A percentile compares a stretch with the other conserved stretches of the same genome.
These are phyloP conservation scores for Myathropa florea DNA, from an alignment of 2,888 invertebrate species.

Conservation along the genomic window DNA sequence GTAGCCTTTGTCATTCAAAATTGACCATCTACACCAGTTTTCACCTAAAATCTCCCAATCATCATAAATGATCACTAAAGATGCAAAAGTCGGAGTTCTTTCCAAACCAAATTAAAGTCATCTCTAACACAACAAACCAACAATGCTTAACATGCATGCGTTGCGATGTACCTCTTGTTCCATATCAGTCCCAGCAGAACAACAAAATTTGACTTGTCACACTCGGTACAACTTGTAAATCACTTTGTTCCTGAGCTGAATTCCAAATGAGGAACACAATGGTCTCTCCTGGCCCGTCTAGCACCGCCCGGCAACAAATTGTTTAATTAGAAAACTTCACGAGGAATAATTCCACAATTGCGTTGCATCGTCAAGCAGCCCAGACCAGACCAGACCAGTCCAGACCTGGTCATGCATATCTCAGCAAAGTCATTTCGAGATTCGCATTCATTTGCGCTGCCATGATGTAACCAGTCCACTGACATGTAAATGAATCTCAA, in stretches of 20 bases:
- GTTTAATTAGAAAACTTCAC: background rate
- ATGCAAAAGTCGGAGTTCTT: background rate
- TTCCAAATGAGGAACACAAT: background rate
- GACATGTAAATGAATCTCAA: background rate
- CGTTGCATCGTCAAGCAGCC: background rate
- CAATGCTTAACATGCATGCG: background rate
- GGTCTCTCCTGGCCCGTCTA: too few relatives aligned
- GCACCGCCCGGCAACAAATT: background rate
- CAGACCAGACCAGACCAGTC: too few relatives aligned
- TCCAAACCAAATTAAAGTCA: background rate
- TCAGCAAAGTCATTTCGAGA: too few relatives aligned
- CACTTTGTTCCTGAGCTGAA: background rate
- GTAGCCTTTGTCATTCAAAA: too few relatives aligned
- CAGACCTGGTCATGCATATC: too few relatives aligned
- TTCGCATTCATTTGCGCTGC: too few relatives aligned
- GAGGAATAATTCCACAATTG: background rate
- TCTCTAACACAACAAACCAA: background rate
- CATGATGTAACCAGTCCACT: background rate
- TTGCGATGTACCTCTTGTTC: background rate
- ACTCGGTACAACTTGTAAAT: background rate
- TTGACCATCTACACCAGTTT: too few relatives aligned
- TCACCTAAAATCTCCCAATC: too few relatives aligned
- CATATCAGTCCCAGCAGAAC: background rate
- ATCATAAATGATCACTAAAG: too few relatives aligned
- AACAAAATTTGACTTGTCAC: background rate